Percentiles rank a stretch among this genome's conserved stretches.
Evolutionary conservation across 35 echinoderm and acorn worm species (phyloP).

Genomic region (Stichopus chloronotus): DNA sequence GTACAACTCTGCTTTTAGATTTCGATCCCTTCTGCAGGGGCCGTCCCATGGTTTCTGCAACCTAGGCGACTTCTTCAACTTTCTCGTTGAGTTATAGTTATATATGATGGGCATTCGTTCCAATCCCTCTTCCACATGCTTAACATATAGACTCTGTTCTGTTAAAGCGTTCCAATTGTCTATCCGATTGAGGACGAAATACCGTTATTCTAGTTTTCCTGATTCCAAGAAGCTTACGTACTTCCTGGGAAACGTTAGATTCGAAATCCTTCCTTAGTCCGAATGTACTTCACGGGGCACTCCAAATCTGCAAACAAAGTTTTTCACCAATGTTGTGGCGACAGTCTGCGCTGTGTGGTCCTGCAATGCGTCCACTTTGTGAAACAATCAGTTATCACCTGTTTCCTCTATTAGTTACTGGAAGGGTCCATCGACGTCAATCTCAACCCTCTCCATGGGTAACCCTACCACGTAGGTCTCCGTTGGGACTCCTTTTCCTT

Average conservation of each 20-base stretch:
- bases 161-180: conserved; percentile 68
- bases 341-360: conserved; percentile 39
- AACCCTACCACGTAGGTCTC: too few species aligned
- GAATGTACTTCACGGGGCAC: neutral
- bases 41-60: conserved; percentile 43
- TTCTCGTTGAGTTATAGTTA: conserved; percentile 38
- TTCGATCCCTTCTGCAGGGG: conserved; percentile 42
- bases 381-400: too few species aligned
- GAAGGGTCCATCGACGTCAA: too few species aligned
- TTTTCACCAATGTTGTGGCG: neutral
- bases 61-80: conserved; percentile 38
- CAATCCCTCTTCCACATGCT: neutral
- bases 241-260: conserved; percentile 69
- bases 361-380: neutral
- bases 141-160: conserved; percentile 5
- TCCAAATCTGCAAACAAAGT: neutral
- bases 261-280: too few species aligned
- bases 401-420: too few species aligned
- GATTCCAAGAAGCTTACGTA: conserved; percentile 55
- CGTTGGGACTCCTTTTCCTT: neutral
- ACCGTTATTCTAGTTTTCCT: conserved; percentile 57
- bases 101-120: neutral
- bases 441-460: too few species aligned
- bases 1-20: conserved; percentile 26
- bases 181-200: conserved; percentile 58